Conservation (phyloP, 2,888 invertebrate genomes). For the Nezara viridula region DNA sequence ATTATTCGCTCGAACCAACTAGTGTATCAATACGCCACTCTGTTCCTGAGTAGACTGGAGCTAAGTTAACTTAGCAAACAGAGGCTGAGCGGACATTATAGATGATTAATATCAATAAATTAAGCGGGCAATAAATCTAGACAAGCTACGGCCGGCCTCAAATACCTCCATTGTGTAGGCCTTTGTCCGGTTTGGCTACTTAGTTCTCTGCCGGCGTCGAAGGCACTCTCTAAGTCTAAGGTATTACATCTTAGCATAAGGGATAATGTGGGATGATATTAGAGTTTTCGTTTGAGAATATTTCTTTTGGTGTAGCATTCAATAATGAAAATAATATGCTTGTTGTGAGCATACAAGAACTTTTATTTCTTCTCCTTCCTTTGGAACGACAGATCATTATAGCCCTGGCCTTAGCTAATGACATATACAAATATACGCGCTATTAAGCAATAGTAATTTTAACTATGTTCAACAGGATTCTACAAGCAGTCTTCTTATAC, state of each 20-base stretch:
- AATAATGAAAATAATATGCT: no score
- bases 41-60: neutral
- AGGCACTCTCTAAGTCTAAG: neutral
- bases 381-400: no score
- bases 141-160: neutral
- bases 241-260: neutral
- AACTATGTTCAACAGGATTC: no score
- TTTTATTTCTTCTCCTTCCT: no score
- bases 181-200: neutral
- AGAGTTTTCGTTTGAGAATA: neutral
- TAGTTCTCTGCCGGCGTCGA: neutral
- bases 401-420: no score
- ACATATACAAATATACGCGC: no score
- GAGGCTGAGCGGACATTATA: neutral
- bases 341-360: no score
- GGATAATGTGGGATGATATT: neutral
- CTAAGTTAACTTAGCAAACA: neutral
- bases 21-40: no score
- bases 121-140: neutral
- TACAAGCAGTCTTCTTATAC: no score
- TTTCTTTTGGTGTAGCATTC: no score
- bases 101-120: constrained; percentile 26
- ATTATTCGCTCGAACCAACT: no score
- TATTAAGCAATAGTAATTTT: no score
- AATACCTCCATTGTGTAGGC: neutral